Percentiles rank a stretch among this genome's conserved stretches.
Conservation (phyloP, 2,797 vertebrate species). For the Dipus sagitta region DNA sequence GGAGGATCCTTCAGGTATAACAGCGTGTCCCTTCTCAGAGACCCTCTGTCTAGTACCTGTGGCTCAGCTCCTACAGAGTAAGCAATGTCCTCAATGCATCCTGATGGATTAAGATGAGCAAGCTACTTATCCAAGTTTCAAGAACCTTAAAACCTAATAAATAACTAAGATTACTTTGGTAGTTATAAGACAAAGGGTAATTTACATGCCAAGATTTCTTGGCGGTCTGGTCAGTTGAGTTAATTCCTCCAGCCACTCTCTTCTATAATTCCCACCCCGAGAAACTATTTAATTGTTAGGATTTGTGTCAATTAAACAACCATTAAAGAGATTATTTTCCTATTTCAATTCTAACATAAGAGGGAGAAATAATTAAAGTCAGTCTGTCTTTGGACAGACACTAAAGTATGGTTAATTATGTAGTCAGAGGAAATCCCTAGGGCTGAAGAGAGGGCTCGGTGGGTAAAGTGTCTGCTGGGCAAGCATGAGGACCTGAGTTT, state of each 20-base stretch:
- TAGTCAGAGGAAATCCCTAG: not conserved
- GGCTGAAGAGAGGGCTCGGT: too few species aligned
- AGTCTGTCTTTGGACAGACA: not conserved
- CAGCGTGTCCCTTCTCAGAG: not conserved
- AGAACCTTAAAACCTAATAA: not conserved
- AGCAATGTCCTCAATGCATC: not conserved
- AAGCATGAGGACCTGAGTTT: too few species aligned
- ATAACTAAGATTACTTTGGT: not conserved
- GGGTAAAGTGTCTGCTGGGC: too few species aligned
- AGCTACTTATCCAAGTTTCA: not conserved
- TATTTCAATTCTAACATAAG: conserved; percentile 36
- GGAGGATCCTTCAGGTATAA: not conserved
- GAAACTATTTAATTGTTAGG: not conserved
- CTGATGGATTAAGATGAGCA: not conserved
- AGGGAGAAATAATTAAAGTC: conserved; percentile 31
- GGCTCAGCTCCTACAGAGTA: not conserved
- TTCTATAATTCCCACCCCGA: not conserved
- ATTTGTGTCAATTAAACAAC: conserved; percentile 43
- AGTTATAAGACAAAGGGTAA: not conserved
- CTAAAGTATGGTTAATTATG: not conserved
- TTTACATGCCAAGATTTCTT: conserved; percentile 16
- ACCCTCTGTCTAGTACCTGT: not conserved
- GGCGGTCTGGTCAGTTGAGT: not conserved
- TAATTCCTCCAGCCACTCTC: not conserved
- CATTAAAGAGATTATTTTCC: not conserved